A percentile compares a stretch with the other conserved stretches of the same genome.
These are phyloP conservation scores for Prochilodus magdalenae DNA, from an alignment of 2,113 vertebrate genomes.

Conservation along the genomic window DNA sequence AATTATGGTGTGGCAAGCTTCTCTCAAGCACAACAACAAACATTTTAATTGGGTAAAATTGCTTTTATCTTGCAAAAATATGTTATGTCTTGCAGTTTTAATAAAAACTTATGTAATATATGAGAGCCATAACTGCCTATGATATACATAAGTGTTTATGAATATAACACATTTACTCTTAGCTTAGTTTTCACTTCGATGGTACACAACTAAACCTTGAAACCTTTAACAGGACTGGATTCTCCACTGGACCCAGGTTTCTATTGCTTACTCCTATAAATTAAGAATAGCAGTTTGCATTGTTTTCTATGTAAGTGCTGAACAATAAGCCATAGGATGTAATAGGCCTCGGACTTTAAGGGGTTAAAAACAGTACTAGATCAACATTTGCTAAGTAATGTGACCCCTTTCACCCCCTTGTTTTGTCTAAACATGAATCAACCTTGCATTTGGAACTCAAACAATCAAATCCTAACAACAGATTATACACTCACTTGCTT, in stretches of 20 bases:
- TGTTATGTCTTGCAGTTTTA: background rate
- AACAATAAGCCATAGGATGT: background rate
- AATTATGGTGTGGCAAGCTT: too few species aligned
- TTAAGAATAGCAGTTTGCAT: background rate
- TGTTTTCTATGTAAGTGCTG: background rate
- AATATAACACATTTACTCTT: background rate
- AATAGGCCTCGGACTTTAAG: background rate
- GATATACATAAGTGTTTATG: too few species aligned
- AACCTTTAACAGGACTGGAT: too few species aligned
- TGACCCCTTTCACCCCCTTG: too few species aligned
- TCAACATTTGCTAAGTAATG: background rate
- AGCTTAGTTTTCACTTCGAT: too few species aligned
- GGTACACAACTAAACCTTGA: too few species aligned
- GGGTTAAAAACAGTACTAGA: background rate
- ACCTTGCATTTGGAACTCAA: background rate
- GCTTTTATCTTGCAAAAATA: background rate
- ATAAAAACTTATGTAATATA: background rate
- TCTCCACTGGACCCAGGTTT: too few species aligned
- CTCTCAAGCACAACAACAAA: background rate
- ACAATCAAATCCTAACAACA: background rate
- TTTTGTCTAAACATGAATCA: background rate
- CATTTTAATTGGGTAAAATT: background rate
- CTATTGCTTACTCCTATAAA: background rate
- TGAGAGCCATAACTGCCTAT: too few species aligned
- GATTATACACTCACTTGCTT: conserved; percentile 60